Base-by-base conservation (phyloP, 2,113 vertebrate species). In the Terrapene triunguis region DNA sequence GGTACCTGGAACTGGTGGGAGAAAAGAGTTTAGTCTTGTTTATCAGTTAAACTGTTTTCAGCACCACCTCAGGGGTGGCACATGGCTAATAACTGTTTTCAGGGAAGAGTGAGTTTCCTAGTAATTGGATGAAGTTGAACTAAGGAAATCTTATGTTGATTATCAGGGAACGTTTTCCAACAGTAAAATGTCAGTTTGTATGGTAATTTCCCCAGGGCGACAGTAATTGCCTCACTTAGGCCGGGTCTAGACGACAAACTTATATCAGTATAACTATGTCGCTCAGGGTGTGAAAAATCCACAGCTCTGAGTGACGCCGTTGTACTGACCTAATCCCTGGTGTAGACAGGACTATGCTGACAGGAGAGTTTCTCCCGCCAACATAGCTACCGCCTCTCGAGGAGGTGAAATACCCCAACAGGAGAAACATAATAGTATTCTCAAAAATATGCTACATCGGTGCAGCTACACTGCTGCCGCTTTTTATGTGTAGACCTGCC, bases 61-160 rank as follows among this genome's bases (percentile, higher is more conserved):
- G n/a, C 76, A 54, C 2, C 21, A 1, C 24, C 82, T 82, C 17
- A 50, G 48, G 42, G 42, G 42, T 19, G 27, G 5, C 48, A 8
- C 25, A n/a, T 80, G 9, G 9, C 42, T 84, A 7, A 85, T 81
- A 47, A 42, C 48, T 47, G 85, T 69, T 72, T 38, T 55, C 11
- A 54, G 78, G 29, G 13, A 84, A 59, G 6, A 2, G 2, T 6
- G 10, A 72, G 9, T 72, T 17, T 83, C 79, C 78, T 65, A n/a
- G 21, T 32, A 27, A 35, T 85, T 47, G 12, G 2, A 1, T 2
- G 0, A 47, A 44, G 62, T 83, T 38, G 65, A 21, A 2, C 8
- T 69, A 7, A 53, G 62, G 10, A 84, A 57, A 27, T 78, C 32
- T 91, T 69, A 12, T 42, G n/a, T 62, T 82, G 32, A 6, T 1